Evolutionary conservation across 2,797 vertebrate species (phyloP), one percentile per base, ranked within the genome.

Genomic region (Trichosurus vulpecula): DNA sequence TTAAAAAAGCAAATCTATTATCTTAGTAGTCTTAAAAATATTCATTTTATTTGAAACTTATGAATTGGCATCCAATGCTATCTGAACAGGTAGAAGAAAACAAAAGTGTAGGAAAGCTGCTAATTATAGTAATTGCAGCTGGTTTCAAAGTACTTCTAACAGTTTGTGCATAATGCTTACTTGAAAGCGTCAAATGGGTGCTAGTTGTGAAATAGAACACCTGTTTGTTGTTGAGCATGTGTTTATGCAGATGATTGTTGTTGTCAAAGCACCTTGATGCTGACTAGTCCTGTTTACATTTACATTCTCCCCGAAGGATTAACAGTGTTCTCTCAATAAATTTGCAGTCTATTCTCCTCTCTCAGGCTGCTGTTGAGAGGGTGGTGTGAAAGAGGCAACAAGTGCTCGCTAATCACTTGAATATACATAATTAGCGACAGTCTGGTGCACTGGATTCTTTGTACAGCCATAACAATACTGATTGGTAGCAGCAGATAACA

Each of bases 171-270:
- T 97, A 98, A 98, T 98, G 98, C 98, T 97, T 98, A 98, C 98
- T 99, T 99, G 98, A 98, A 98, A 98, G 98, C 98, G 98, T 98
- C 98, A 99, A 98, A 99, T 98, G 98, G 98, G 98, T 97, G 97
- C 98, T 98, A 99, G 98, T 99, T 99, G 99, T 99, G 99, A 99
- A 99, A 99, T 95, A 98, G 99, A 99, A 99, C 99, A 99, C 99
- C 99, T 99, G 99, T 99, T 99, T 99, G 99, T 99, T 99, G 99
- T 99, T 99, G 98, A 99, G 98, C 98, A 98, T 99, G 98, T 99
- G 98, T 99, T 99, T 99, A 99, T 99, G 98, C 99, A 99, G 99
- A 99, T 99, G 99, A 99, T 99, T 99, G 99, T 98, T 99, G 99
- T 99, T 99, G 99, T 99, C 99, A 99, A 99, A 99, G 99, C 99